phyloP scores from a whole-genome alignment of 2,113 vertebrate genomes.

The Menura novaehollandiae region DNA sequence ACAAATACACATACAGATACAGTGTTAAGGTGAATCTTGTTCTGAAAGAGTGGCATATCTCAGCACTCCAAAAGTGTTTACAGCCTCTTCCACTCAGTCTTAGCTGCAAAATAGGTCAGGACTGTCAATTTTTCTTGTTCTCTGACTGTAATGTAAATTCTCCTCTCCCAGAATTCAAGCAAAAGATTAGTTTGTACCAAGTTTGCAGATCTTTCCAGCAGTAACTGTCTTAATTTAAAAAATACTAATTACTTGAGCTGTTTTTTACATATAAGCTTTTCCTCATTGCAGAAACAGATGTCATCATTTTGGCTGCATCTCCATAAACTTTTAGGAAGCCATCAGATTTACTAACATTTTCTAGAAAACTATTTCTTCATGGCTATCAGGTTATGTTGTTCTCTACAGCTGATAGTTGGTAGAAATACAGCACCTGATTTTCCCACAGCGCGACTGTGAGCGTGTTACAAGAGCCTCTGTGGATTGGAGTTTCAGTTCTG shows the following conservation, averaged over 20 bases:
- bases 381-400: background rate
- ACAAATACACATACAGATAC: background rate
- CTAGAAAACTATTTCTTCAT: background rate
- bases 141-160: background rate
- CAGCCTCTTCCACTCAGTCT: background rate
- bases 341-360: background rate
- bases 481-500: background rate
- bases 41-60: background rate
- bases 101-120: constrained; percentile 2
- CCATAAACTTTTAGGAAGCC: background rate
- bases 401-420: background rate
- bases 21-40: background rate
- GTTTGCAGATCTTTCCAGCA: constrained; percentile 2
- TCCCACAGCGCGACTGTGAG: background rate
- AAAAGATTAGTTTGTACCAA: background rate
- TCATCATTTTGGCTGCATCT: background rate
- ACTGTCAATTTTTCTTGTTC: background rate
- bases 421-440: background rate
- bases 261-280: background rate
- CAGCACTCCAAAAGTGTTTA: background rate
- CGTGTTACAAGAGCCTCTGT: background rate
- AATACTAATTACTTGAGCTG: background rate
- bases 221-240: background rate
- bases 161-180: background rate
- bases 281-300: background rate